A percentile compares a stretch with the other conserved stretches of the same genome.
phyloP scores from a whole-genome alignment of 2,113 vertebrate species.

The Larimichthys polyactis region DNA sequence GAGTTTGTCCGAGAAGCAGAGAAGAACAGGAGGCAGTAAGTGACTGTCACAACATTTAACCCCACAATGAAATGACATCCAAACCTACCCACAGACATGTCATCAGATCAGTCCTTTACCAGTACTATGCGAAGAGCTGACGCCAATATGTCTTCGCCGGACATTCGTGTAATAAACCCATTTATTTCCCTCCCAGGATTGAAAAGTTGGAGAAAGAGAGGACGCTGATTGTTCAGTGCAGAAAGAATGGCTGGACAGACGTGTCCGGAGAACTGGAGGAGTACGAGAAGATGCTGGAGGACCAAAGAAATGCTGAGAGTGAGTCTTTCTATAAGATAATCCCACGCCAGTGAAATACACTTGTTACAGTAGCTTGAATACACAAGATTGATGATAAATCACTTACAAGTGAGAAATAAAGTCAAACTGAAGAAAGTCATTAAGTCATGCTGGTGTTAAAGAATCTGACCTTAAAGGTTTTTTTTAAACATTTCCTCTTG shows the following conservation, averaged over 20 bases:
- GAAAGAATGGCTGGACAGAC: conserved; percentile 83
- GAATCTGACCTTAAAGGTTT: no score
- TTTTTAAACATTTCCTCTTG: background rate
- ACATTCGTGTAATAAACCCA: background rate
- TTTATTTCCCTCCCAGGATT: conserved; percentile 80
- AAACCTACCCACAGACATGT: background rate
- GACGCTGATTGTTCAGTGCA: conserved; percentile 83
- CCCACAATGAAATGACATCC: background rate
- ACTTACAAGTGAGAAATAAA: no score
- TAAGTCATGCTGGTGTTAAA: no score
- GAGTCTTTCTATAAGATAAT: conserved; percentile 51
- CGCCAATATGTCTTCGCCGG: background rate
- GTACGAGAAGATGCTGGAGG: conserved; percentile 82
- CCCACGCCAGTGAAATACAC: no score
- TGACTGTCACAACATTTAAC: background rate
- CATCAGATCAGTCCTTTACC: no score
- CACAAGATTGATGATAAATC: no score
- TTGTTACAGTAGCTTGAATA: no score
- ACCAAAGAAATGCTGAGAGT: conserved; percentile 88
- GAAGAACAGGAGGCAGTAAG: conserved; percentile 88
- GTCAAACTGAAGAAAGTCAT: no score
- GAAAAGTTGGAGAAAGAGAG: conserved; percentile 89
- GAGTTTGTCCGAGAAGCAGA: conserved; percentile 87
- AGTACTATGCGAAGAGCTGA: no score
- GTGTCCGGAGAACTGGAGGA: conserved; percentile 86